Percentiles rank a stretch among this genome's conserved stretches.
phyloP scores from a whole-genome alignment of 2,888 invertebrate species.

The Campoletis raptor region DNA sequence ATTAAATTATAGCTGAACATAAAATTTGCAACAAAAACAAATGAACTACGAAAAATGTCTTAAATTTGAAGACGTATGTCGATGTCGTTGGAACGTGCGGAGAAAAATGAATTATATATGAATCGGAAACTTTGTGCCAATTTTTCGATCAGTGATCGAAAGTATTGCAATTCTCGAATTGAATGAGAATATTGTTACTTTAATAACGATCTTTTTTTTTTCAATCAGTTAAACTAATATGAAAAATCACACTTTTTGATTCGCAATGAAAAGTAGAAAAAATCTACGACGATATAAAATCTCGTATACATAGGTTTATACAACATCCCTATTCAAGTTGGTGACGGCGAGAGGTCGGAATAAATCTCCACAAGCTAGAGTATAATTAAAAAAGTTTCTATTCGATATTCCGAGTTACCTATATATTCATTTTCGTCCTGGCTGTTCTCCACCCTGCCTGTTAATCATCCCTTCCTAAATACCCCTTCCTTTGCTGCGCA shows the following conservation, averaged over 20 bases:
- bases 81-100: not conserved
- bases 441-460: constrained; percentile 1
- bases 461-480: constrained; percentile 43
- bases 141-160: no score
- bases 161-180: not conserved
- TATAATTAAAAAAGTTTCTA: constrained; percentile 69
- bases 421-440: constrained; percentile 31
- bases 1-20: not conserved
- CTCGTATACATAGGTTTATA: not conserved
- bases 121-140: no score
- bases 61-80: not conserved
- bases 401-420: constrained; percentile 59
- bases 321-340: constrained; percentile 34
- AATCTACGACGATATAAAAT: not conserved
- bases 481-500: not conserved
- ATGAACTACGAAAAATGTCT: not conserved
- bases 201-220: not conserved
- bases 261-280: not conserved
- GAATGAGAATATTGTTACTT: not conserved
- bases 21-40: not conserved
- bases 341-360: constrained; percentile 37
- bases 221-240: not conserved
- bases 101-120: not conserved
- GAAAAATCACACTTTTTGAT: not conserved
- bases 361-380: constrained; percentile 56